Conservation (phyloP, 2,113 vertebrate genomes). For the Columbina picui region DNA sequence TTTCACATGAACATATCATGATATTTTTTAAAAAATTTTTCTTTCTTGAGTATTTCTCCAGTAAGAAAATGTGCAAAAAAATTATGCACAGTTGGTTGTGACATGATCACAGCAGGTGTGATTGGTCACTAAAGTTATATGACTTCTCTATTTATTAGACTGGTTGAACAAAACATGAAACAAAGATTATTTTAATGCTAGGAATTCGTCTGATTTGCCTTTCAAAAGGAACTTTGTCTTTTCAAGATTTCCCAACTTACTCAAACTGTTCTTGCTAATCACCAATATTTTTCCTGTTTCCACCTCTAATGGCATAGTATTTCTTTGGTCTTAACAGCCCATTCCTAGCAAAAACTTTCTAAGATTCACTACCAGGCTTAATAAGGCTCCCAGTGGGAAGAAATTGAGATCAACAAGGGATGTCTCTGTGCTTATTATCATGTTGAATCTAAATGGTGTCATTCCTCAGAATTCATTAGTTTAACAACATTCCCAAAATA, state of each 20-base stretch:
- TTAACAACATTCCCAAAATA: constrained; percentile 63
- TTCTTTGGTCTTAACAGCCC: constrained; percentile 45
- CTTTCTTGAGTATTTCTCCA: not conserved
- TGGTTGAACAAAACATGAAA: constrained; percentile 11
- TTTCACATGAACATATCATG: not conserved
- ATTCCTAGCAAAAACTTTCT: constrained; percentile 58
- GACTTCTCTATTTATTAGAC: constrained; percentile 2
- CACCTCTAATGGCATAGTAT: not conserved
- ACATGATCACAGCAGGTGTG: not conserved
- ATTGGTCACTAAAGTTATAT: not conserved
- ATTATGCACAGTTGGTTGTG: not conserved
- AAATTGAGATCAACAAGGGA: constrained; percentile 64
- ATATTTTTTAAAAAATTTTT: not conserved
- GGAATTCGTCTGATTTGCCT: constrained; percentile 3
- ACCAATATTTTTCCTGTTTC: constrained; percentile 13
- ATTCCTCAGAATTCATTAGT: constrained; percentile 69
- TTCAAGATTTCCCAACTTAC: constrained; percentile 11
- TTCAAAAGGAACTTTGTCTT: constrained; percentile 19
- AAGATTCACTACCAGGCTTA: constrained; percentile 45
- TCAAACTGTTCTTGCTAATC: constrained; percentile 27
- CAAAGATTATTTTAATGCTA: not conserved
- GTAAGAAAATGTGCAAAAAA: not conserved
- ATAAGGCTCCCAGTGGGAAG: constrained; percentile 63
- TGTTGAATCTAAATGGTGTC: constrained; percentile 52
- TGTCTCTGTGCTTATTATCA: constrained; percentile 60